phyloP scores from a whole-genome alignment of 2,113 vertebrate species.

The Chinchilla lanigera region DNA sequence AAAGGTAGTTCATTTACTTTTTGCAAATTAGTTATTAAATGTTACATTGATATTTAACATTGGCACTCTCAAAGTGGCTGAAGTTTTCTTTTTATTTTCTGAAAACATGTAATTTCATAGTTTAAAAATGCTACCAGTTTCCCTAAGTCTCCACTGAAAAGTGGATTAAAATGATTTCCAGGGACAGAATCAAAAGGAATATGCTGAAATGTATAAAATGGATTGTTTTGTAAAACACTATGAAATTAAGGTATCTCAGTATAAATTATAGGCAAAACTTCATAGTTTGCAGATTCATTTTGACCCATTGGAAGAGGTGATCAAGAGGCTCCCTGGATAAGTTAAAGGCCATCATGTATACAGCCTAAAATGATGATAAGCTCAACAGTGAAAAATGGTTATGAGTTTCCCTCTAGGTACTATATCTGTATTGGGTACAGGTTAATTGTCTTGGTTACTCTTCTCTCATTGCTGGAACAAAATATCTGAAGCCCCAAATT shows the following conservation, averaged over 20 bases:
- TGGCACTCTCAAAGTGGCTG: not conserved
- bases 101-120: not conserved
- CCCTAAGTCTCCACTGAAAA: not conserved
- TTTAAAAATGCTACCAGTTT: not conserved
- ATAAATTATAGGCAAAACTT: not conserved
- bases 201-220: not conserved
- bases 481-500: no score
- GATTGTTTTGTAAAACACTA: not conserved
- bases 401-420: not conserved
- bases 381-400: not conserved
- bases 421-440: not conserved
- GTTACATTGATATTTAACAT: conserved; percentile 13
- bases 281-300: not conserved
- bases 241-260: not conserved
- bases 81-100: conserved; percentile 1
- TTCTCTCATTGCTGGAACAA: no score
- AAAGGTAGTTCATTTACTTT: conserved; percentile 15
- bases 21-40: conserved; percentile 37
- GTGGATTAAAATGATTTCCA: not conserved
- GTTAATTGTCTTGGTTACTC: not conserved
- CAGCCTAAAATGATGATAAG: not conserved
- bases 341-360: not conserved
- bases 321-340: not conserved
- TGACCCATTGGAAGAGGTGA: not conserved
- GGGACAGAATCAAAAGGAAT: not conserved